phyloP scores from a whole-genome alignment of 1,140 invertebrate species.

The Bombus breviceps region DNA sequence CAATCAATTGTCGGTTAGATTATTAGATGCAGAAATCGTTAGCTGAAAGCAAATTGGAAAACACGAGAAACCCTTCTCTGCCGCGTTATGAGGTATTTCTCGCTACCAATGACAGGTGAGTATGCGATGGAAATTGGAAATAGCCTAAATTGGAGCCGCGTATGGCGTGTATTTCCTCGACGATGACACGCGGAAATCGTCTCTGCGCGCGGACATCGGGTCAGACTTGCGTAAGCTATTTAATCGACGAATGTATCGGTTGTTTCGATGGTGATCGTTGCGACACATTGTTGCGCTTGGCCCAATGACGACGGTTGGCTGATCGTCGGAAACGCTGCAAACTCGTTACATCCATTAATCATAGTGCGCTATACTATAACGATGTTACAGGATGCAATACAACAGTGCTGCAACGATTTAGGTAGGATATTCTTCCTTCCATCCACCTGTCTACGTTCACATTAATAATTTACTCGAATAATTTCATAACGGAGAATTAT shows the following conservation, averaged over 20 bases:
- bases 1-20: neutral
- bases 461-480: neutral
- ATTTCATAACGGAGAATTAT: neutral
- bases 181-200: slow-evolving; percentile 37
- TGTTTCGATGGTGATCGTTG: slow-evolving; percentile 17
- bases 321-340: slow-evolving; percentile 26
- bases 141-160: neutral
- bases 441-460: neutral
- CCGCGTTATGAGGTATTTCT: neutral
- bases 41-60: slow-evolving; percentile 14
- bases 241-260: slow-evolving; percentile 36
- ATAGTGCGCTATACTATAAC: neutral
- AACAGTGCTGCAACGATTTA: neutral
- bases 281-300: neutral
- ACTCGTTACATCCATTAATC: slow-evolving; percentile 46
- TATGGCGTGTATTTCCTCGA: slow-evolving; percentile 5
- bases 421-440: neutral
- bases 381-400: neutral
- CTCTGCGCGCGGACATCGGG: neutral
- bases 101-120: neutral
- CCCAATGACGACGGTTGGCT: slow-evolving; percentile 2
- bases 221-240: slow-evolving; percentile 3
- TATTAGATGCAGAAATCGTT: slow-evolving; percentile 20
- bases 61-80: neutral
- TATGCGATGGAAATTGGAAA: slow-evolving; percentile 26